Base-by-base conservation (phyloP, 37 sponge, comb jelly and placozoan species). In the Bolinopsis microptera region DNA sequence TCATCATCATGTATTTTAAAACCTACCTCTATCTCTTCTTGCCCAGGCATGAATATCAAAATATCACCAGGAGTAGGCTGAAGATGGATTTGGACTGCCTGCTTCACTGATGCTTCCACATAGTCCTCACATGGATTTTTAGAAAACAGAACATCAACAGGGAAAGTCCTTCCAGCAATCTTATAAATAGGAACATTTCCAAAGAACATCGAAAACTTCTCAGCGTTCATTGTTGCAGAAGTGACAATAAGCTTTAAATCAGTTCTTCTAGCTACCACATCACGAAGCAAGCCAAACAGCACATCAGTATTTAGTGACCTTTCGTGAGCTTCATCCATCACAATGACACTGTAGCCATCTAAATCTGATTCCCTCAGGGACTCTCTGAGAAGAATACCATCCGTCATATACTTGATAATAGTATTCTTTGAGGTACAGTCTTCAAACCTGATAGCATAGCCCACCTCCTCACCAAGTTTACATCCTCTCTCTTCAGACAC, bases 251-350 rank as follows among this genome's bases (percentile, higher is more conserved):
- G 94, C 39, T 99, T 99, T 1, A 99, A 94, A 92, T 99, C 99
- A 93, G 95, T 96, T n/a, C 99, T 93, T 67, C 97, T 77, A 13
- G 97, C 95, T 23, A 97, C 96, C 24, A 99, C 99, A 48, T 99
- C 99, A 94, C 99, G 94, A 35, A 99, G 95, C 35, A 99, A 76
- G 35, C 99, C 99, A 92, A 99, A 99, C 35, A 99, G 95, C 0
- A 99, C 99, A 69, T 99, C 99, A 18, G 99, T 99, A 93, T 99
- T 99, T 68, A 99, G 95, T 41, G 99, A 99, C 41, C 99, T 94
- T 95, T 99, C 99, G 93, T 99, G 99, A 76, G 99, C 99, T 86
- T 99, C 99, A 76, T 99, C 99, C 99, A 99, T 99, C 48, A 99
- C 97, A 92, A 99, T 94, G 61, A 94, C 97, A 93, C 95, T 94